Evolutionary conservation across 2,113 vertebrate species (phyloP), one percentile per base, ranked within the genome.

Genomic region (Dipodomys spectabilis): DNA sequence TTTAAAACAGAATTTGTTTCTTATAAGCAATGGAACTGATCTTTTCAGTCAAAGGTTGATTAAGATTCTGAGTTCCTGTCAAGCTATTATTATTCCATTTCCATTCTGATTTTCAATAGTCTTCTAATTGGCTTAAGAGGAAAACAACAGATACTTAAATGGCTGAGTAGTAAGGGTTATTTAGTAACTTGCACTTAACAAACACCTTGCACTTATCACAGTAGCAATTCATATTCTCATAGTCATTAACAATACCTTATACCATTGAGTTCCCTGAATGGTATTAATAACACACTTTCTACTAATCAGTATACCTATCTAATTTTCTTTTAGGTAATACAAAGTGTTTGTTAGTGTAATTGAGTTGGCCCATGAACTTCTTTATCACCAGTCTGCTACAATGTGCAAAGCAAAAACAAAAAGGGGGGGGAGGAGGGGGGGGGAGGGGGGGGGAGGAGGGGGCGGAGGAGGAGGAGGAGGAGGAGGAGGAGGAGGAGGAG

Each of bases 311-410:
- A 64, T 65, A n/a, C 11, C 6, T 82, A 44, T 25, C 44, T 88
- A 75, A 93, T 95, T 96, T 79, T 88, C 65, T 57, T 92, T 86
- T 79, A 88, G 60, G 74, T 82, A 90, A 82, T 27, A 3, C 35
- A 32, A 19, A 81, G n/a, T 49, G n/a, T 80, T 80, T 83, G 22
- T 82, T 87, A 73, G 25, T 68, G 87, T 92, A 88, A 94, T 45
- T 62, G 39, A 92, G 78, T 9, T 45, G n/a, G 9, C 12, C 6
- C 30, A 62, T 28, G 16, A 93, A 85, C 25, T 39, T 87, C n/a
- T 79, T 85, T 94, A 88, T 45, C 35, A 93, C 67, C 8, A 67
- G 16, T 62, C 22, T 67, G 67, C 44, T 71, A 79, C 89, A 94
- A 71, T 64, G 30, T 62, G 49, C 20, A 19, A 2, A 16, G 53